Conservation (phyloP, 2,113 vertebrate genomes). For the Phocoena phocoena region DNA sequence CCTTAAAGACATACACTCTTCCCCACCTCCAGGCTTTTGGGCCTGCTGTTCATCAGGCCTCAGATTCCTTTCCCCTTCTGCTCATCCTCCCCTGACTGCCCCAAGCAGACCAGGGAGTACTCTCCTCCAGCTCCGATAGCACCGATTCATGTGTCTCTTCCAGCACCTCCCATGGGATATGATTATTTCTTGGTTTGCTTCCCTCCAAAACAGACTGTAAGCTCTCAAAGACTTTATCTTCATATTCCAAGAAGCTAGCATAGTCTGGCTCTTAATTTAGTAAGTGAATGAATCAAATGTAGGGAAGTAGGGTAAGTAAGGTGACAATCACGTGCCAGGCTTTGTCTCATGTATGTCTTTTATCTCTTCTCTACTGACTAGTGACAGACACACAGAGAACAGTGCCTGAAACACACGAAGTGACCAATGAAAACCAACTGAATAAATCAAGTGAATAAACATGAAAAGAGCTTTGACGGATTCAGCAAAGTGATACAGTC, state of each 20-base stretch:
- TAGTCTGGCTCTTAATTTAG: neutral
- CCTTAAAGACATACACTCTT: neutral
- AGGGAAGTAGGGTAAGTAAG: neutral
- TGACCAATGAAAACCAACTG: neutral
- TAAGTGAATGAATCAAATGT: neutral
- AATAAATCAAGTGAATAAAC: neutral
- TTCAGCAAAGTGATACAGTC: neutral
- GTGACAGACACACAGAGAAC: neutral
- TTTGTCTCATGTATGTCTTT: neutral
- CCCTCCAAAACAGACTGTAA: neutral
- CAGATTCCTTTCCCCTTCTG: neutral
- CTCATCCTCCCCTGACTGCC: neutral
- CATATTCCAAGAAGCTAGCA: neutral
- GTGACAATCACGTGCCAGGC: neutral
- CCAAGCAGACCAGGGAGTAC: neutral
- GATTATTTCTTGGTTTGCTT: neutral
- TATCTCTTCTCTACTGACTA: neutral
- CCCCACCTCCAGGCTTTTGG: neutral
- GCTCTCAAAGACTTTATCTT: neutral
- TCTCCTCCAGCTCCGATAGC: neutral
- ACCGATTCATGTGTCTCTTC: neutral
- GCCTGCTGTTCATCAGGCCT: neutral
- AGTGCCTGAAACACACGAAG: neutral
- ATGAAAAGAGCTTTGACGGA: neutral
- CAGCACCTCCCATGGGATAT: neutral